phyloP scores from a whole-genome alignment of 2,888 invertebrate genomes.

The Falcaria lacertinaria region DNA sequence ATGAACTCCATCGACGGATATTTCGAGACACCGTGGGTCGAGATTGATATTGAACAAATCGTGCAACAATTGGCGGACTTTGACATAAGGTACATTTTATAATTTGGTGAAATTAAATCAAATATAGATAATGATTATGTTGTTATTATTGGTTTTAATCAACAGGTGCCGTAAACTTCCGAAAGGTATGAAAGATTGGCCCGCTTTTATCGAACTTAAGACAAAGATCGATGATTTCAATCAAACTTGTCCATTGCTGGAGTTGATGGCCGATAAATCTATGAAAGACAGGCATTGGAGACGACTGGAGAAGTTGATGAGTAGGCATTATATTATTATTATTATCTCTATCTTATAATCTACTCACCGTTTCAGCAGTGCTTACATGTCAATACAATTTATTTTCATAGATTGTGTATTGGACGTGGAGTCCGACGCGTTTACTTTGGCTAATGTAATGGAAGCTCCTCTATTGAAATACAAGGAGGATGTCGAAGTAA shows the following conservation, averaged over 20 bases:
- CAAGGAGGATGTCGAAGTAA: constrained; percentile 92
- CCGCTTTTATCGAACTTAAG: constrained; percentile 90
- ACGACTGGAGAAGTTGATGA: constrained; percentile 72
- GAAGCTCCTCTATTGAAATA: constrained; percentile 89
- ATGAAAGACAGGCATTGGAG: constrained; percentile 92
- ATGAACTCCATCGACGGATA: constrained; percentile 93
- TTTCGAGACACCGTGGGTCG: constrained; percentile 90
- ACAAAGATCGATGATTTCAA: constrained; percentile 95
- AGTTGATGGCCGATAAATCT: constrained; percentile 92
- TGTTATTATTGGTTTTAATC: not conserved
- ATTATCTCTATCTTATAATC: not conserved
- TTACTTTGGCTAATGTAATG: constrained; percentile 89
- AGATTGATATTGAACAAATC: constrained; percentile 91
- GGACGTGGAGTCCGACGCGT: constrained; percentile 88
- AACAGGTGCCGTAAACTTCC: constrained; percentile 89
- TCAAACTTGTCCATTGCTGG: constrained; percentile 90
- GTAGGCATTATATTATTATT: constrained; percentile 30
- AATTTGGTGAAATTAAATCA: too few relatives aligned
- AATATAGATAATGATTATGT: not conserved
- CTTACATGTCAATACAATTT: not conserved
- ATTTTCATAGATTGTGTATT: constrained; percentile 79
- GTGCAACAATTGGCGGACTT: constrained; percentile 89
- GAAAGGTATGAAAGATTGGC: constrained; percentile 92
- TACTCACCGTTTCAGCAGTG: not conserved
- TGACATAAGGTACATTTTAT: constrained; percentile 83